Evolutionary conservation across 2,888 invertebrate genomes (phyloP).

Genomic region (Theodoxus fluviatilis): DNA sequence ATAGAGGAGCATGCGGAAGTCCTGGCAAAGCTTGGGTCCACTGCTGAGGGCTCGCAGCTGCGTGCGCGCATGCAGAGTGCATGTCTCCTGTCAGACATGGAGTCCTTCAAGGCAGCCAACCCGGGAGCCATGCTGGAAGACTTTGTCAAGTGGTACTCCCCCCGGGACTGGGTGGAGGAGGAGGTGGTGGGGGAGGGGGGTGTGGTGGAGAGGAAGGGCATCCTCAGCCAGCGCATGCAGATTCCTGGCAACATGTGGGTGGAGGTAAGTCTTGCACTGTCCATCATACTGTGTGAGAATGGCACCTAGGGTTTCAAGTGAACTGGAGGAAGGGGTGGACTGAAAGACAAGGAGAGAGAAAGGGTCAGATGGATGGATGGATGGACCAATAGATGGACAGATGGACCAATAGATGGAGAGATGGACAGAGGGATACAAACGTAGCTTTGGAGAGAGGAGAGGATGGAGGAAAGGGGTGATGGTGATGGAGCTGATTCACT

Average conservation of each 20-base stretch:
- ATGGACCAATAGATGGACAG: too few relatives aligned
- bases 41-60: constrained; percentile 82
- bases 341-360: too few relatives aligned
- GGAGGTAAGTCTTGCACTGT: too few relatives aligned
- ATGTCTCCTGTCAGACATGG: constrained; percentile 94
- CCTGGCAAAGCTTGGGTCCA: constrained; percentile 83
- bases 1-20: constrained; percentile 91
- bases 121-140: constrained; percentile 89
- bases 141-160: constrained; percentile 98
- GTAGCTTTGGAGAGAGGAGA: too few relatives aligned
- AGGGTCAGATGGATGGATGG: too few relatives aligned
- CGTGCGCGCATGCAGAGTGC: constrained; percentile 95
- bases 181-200: constrained; percentile 51
- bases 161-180: constrained; percentile 87
- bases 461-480: too few relatives aligned
- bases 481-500: too few relatives aligned
- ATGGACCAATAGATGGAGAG: too few relatives aligned
- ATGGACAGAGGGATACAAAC: too few relatives aligned
- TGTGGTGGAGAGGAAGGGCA: constrained; percentile 66
- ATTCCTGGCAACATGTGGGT: constrained; percentile 92
- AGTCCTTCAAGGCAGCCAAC: constrained; percentile 97
- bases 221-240: constrained; percentile 86
- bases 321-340: too few relatives aligned
- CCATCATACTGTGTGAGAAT: too few relatives aligned
- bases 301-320: too few relatives aligned